Conservation (phyloP, 2,888 invertebrate genomes). For the Ophion slaviceki region DNA sequence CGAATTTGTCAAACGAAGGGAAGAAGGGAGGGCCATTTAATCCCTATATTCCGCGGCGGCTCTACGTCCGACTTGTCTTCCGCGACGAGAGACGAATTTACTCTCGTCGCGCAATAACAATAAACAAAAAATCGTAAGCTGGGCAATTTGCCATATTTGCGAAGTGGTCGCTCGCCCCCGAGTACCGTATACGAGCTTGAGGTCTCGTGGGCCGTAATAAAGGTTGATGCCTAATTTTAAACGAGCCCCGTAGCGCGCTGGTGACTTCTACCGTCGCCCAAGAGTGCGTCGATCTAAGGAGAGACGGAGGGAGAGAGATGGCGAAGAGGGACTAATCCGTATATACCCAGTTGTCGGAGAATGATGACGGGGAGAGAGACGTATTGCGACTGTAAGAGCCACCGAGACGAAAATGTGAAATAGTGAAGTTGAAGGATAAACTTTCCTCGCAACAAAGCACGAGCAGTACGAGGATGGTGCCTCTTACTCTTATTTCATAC, state of each 20-base stretch:
- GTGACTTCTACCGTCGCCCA: constrained; percentile 64
- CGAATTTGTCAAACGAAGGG: not conserved
- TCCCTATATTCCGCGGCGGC: not conserved
- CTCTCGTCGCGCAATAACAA: constrained; percentile 28
- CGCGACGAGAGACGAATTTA: constrained; percentile 24
- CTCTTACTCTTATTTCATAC: not conserved
- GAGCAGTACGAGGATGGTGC: not conserved
- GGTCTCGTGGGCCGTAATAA: constrained; percentile 59
- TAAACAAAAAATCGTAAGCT: constrained; percentile 30
- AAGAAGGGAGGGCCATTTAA: not conserved
- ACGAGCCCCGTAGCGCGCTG: constrained; percentile 57
- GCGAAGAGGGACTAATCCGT: constrained; percentile 52
- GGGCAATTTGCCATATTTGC: constrained; percentile 36
- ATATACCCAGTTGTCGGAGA: constrained; percentile 49
- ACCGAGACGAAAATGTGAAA: constrained; percentile 49
- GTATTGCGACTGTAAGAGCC: constrained; percentile 38
- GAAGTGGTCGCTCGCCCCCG: not conserved
- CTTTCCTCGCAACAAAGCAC: constrained; percentile 48
- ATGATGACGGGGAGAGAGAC: constrained; percentile 49
- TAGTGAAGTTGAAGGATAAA: constrained; percentile 60
- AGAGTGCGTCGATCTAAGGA: constrained; percentile 17
- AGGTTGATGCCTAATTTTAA: constrained; percentile 66
- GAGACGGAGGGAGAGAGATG: constrained; percentile 18
- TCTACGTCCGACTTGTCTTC: not conserved
- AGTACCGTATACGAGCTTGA: constrained; percentile 3